These are phyloP conservation scores for Henricia sp. DNA, from an alignment of 53 echinoderm and acorn worm species.

Conservation along the genomic window DNA sequence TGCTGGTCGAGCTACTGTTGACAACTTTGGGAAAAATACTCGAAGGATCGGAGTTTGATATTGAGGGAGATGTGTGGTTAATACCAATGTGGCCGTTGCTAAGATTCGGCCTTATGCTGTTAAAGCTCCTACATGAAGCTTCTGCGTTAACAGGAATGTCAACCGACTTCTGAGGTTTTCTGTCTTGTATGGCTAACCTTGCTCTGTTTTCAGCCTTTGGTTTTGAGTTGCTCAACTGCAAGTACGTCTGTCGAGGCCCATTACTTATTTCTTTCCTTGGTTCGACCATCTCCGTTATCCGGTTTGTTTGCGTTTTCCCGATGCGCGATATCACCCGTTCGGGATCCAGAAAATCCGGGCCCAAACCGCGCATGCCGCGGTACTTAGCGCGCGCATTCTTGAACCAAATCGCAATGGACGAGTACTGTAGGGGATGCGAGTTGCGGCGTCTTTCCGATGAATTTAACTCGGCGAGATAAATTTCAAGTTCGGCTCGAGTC, in stretches of 20 bases:
- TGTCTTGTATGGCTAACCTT: conserved; percentile 25
- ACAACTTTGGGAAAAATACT: conserved; percentile 21
- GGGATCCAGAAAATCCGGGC: conserved; percentile 49
- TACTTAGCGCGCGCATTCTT: conserved; percentile 99
- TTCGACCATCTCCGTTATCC: conserved; percentile 10
- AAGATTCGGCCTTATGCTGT: conserved; percentile 4
- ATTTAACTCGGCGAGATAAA: conserved; percentile 92
- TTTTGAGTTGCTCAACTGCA: conserved; percentile 31
- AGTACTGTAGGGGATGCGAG: conserved; percentile 93
- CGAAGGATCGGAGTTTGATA: conserved; percentile 34
- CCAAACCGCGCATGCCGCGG: conserved; percentile 62
- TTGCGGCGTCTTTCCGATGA: conserved; percentile 82
- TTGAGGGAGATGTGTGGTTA: conserved; percentile 2
- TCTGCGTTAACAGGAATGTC: background rate
- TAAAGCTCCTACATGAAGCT: background rate
- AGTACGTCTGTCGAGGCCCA: conserved; percentile 8
- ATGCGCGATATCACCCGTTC: conserved; percentile 21
- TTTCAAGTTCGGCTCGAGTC: conserved; percentile 83
- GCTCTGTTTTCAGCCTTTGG: conserved; percentile 14
- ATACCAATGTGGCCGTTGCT: conserved; percentile 34
- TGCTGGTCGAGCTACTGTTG: conserved; percentile 18
- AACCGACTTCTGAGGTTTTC: background rate
- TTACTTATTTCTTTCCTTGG: conserved; percentile 19
- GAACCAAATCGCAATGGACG: conserved; percentile 98
- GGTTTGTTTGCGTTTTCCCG: conserved; percentile 10